Evolutionary conservation across 2,797 vertebrate genomes (phyloP), one percentile per base, ranked within the genome.

Genomic region (Miichthys miiuy): DNA sequence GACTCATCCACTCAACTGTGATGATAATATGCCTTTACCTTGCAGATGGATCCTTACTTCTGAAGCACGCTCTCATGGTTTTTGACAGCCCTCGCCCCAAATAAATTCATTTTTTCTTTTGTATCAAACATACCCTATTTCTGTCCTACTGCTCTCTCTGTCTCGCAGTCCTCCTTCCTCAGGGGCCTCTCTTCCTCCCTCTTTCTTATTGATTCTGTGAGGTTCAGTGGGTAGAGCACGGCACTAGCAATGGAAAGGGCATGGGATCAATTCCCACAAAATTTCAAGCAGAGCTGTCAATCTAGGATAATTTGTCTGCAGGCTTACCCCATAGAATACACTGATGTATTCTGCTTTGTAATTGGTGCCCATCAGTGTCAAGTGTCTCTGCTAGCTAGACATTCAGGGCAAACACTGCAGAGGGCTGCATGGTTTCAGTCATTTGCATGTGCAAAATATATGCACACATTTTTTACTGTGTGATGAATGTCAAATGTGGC

Each of bases 311-410:
- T 92, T 86, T 91, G 87, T 82, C 87, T 68, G 75, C 77, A 84
- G 79, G 82, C 80, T 80, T 10, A 70, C 81, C 84, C 84, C 38
- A 25, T 77, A 60, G 83, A 84, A 87, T 56, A 77, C 82, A 75
- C 75, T 81, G 78, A 87, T 86, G 75, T 81, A 82, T 88, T 89
- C 80, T 75, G 82, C 80, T 80, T 88, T 84, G 87, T 90, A 91
- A 92, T 91, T 92, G 91, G 79, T 83, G 79, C 78, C 82, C 81
- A 84, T 91, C 90, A 83, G 80, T 89, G 90, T 93, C 91, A 91
- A 91, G 78, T 81, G 84, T 86, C 79, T 86, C 82, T 79, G 74
- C 83, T 50, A 21, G 84, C 69, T 72, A 23, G 52, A 83, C 74
- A 79, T 86, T 71, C 56, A 34, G 67, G 82, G 77, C 76, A 81